phyloP scores from a whole-genome alignment of 2,888 invertebrate genomes.

The Luffia ferchaultella region DNA sequence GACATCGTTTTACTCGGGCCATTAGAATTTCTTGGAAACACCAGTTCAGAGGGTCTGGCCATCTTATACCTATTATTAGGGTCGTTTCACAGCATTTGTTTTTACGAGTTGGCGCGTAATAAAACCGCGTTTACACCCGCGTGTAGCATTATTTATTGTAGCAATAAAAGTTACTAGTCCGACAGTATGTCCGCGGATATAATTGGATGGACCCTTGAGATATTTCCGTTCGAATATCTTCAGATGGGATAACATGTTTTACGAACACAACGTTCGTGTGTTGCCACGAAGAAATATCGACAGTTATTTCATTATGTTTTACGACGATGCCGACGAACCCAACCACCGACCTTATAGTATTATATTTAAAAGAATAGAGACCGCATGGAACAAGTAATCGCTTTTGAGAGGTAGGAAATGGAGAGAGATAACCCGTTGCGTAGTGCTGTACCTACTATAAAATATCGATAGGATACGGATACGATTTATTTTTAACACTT shows the following conservation, averaged over 20 bases:
- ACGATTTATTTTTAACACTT: too few relatives aligned
- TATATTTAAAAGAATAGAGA: too few relatives aligned
- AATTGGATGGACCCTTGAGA: background rate
- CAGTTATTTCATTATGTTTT: too few relatives aligned
- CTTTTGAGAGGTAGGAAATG: too few relatives aligned
- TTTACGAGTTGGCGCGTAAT: background rate
- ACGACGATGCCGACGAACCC: too few relatives aligned
- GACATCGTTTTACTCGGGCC: background rate
- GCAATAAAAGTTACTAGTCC: background rate
- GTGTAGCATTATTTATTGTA: background rate
- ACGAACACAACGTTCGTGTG: too few relatives aligned
- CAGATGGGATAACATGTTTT: background rate
- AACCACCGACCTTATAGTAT: too few relatives aligned
- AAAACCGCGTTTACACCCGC: background rate
- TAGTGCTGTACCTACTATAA: too few relatives aligned
- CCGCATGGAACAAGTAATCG: too few relatives aligned
- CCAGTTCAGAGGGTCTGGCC: background rate
- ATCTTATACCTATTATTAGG: background rate
- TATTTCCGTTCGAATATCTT: background rate
- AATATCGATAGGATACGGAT: too few relatives aligned
- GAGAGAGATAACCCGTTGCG: too few relatives aligned
- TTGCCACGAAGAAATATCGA: too few relatives aligned
- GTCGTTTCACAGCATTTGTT: background rate
- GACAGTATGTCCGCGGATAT: background rate
- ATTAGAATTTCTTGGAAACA: background rate